A percentile compares a stretch with the other conserved stretches of the same genome.
Conservation (phyloP, 2,113 vertebrate genomes). For the Maccullochella peelii region DNA sequence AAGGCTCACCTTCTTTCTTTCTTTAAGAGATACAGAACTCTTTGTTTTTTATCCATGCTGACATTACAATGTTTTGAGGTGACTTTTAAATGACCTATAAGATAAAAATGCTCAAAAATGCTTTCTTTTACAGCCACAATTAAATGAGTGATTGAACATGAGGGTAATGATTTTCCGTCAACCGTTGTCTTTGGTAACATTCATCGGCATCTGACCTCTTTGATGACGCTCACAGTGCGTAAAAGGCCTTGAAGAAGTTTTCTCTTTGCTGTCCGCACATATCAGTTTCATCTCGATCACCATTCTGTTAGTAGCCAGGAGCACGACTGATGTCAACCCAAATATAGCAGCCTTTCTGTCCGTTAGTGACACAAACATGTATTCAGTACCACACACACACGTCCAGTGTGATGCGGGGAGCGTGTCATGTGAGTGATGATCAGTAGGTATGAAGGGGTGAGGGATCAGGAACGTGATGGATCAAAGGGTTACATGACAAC, state of each 20-base stretch:
- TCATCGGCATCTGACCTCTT: slow-evolving; percentile 3
- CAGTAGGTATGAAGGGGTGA: slow-evolving; percentile 64
- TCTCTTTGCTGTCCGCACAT: slow-evolving; percentile 60
- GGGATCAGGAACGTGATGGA: slow-evolving; percentile 73
- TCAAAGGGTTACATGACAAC: slow-evolving; percentile 77
- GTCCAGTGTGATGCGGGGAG: slow-evolving; percentile 15
- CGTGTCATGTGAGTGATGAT: slow-evolving; percentile 71
- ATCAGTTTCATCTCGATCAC: slow-evolving; percentile 59
- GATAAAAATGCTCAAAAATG: background rate
- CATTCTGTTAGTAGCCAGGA: slow-evolving; percentile 53
- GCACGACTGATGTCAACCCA: slow-evolving; percentile 54
- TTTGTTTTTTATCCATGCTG: background rate
- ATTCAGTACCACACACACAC: slow-evolving; percentile 14
- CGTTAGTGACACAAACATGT: slow-evolving; percentile 46
- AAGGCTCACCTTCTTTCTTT: slow-evolving; percentile 1
- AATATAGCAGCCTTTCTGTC: slow-evolving; percentile 50
- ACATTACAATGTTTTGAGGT: background rate
- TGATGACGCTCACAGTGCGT: slow-evolving; percentile 22
- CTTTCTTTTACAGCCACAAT: slow-evolving; percentile 1
- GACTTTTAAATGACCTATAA: background rate
- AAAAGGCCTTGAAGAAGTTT: slow-evolving; percentile 52
- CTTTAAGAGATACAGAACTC: background rate
- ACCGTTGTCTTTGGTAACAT: slow-evolving; percentile 30
- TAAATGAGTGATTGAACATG: slow-evolving; percentile 10
- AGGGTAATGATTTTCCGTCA: slow-evolving; percentile 1